These are phyloP conservation scores for Tethea ocularis DNA, from an alignment of 2,888 invertebrate genomes.

Conservation along the genomic window DNA sequence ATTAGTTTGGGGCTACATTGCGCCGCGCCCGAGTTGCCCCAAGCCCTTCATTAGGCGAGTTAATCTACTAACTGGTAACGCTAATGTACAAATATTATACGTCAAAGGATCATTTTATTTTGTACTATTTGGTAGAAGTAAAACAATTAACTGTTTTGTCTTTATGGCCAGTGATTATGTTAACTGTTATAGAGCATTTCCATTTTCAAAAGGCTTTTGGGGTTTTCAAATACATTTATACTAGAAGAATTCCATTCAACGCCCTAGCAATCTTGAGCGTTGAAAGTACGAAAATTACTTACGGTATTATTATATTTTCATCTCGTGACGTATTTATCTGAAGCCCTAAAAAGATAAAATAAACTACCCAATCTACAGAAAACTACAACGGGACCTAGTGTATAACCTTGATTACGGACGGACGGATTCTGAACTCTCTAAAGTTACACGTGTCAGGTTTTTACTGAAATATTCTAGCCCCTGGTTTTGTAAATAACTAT, in stretches of 20 bases:
- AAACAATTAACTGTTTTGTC: not conserved
- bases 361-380: not conserved
- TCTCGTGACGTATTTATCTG: too few relatives aligned
- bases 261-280: too few relatives aligned
- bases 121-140: not conserved
- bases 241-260: too few relatives aligned
- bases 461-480: not conserved
- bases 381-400: not conserved
- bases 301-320: too few relatives aligned
- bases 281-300: not conserved
- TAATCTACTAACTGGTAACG: slow-evolving; percentile 44
- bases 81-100: slow-evolving; percentile 7
- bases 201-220: not conserved
- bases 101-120: not conserved
- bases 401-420: not conserved
- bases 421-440: not conserved
- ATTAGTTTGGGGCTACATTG: slow-evolving; percentile 35
- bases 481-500: not conserved
- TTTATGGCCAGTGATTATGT: not conserved
- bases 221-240: too few relatives aligned
- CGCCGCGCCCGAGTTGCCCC: slow-evolving; percentile 11
- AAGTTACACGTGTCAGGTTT: not conserved
- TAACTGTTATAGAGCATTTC: too few relatives aligned
- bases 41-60: slow-evolving; percentile 57
- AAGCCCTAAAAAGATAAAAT: too few relatives aligned